Evolutionary conservation across 92 coral and sea anemone species (phyloP).

Genomic region (Epizoanthus fatuus): DNA sequence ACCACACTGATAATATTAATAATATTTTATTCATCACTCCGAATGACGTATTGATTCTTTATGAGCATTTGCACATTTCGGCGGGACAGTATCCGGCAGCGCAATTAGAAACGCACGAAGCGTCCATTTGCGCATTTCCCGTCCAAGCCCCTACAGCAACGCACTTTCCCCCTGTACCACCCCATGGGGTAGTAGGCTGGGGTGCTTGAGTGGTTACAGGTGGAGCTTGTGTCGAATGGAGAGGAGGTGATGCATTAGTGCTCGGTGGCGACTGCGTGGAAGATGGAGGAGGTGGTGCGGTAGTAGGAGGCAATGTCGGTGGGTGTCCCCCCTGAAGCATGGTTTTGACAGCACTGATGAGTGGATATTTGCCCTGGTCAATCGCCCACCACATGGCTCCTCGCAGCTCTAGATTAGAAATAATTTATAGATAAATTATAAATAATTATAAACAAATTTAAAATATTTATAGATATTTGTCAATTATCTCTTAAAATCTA

Average conservation of each 20-base stretch:
- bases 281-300: slow-evolving; percentile 2
- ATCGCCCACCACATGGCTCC: slow-evolving; percentile 53
- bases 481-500: no score
- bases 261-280: background rate
- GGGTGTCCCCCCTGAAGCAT: slow-evolving; percentile 20
- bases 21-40: no score
- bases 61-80: slow-evolving; percentile 10
- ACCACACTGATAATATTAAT: no score
- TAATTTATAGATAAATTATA: background rate
- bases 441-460: background rate
- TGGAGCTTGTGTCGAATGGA: slow-evolving; percentile 5
- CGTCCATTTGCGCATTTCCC: slow-evolving; percentile 10
- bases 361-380: slow-evolving; percentile 39
- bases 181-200: slow-evolving; percentile 6
- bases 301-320: slow-evolving; percentile 24
- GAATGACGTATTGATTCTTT: background rate
- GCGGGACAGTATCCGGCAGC: slow-evolving; percentile 23
- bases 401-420: slow-evolving; percentile 14
- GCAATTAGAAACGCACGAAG: slow-evolving; percentile 27
- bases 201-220: background rate
- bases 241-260: background rate
- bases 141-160: slow-evolving; percentile 14
- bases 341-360: slow-evolving; percentile 26
- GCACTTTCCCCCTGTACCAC: slow-evolving; percentile 12
- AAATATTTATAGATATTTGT: no score